phyloP scores from a whole-genome alignment of 2,113 vertebrate genomes.

The Neomonachus schauinslandi region DNA sequence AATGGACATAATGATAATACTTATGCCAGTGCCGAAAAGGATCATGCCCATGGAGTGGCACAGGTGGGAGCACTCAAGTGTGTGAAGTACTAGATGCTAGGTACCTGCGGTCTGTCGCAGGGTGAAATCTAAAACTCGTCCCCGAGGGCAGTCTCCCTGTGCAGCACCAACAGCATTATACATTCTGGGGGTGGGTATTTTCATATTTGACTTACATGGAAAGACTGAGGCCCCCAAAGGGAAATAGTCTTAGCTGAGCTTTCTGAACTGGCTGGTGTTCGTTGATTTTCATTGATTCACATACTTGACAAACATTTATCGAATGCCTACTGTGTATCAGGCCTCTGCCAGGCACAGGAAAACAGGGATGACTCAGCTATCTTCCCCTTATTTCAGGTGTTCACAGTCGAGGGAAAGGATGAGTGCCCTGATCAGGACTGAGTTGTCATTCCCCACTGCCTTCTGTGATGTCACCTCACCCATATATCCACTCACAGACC shows the following conservation, averaged over 20 bases:
- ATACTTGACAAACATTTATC: background rate
- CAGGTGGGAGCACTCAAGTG: background rate
- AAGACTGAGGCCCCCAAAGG: background rate
- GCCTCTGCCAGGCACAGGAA: background rate
- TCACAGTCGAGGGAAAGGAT: background rate
- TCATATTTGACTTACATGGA: background rate
- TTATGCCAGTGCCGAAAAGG: background rate
- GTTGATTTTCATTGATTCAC: background rate
- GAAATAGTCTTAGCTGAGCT: background rate
- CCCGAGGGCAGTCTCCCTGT: background rate
- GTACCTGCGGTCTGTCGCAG: background rate
- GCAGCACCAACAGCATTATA: background rate
- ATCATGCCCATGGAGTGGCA: background rate
- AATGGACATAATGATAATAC: background rate
- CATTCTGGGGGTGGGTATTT: background rate
- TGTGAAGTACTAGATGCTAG: too few species aligned
- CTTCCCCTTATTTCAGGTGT: background rate
- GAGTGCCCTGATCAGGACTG: background rate
- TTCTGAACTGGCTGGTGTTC: background rate
- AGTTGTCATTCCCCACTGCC: background rate
- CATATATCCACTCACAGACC: too few species aligned
- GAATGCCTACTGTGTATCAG: background rate
- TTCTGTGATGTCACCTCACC: background rate
- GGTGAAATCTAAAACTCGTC: background rate
- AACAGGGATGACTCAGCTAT: background rate